A percentile compares a stretch with the other conserved stretches of the same genome.
Conservation (phyloP, 1,140 invertebrate genomes). For the Sminthurinus signatus region DNA sequence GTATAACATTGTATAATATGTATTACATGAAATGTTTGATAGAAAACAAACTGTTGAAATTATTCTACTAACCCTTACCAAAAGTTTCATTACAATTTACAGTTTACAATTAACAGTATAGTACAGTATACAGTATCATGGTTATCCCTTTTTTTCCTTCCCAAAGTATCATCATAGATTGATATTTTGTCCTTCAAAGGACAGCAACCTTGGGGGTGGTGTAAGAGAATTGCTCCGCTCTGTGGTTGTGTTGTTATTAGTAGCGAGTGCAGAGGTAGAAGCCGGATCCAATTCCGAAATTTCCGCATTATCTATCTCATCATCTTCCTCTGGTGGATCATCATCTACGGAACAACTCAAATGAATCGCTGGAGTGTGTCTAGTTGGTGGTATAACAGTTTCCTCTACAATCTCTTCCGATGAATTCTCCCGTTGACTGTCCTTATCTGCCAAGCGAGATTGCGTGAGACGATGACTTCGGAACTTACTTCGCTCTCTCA, state of each 20-base stretch:
- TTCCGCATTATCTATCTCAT: neutral
- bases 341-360: slow-evolving; percentile 9
- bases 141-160: no score
- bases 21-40: no score
- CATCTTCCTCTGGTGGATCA: neutral
- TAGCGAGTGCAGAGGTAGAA: neutral
- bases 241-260: neutral
- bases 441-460: neutral
- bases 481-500: slow-evolving; percentile 16
- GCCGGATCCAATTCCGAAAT: slow-evolving; percentile 5
- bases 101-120: no score
- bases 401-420: neutral
- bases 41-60: no score
- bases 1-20: no score
- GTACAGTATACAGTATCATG: no score
- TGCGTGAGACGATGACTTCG: slow-evolving; percentile 5
- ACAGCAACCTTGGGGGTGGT: slow-evolving; percentile 23
- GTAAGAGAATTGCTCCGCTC: slow-evolving; percentile 17
- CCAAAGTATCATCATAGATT: no score
- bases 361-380: slow-evolving; percentile 18
- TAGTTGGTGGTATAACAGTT: slow-evolving; percentile 8
- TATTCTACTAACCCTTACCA: no score
- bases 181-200: no score
- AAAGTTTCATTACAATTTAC: no score
- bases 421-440: neutral